phyloP scores from a whole-genome alignment of 2,888 invertebrate species.

The Acleris literana region DNA sequence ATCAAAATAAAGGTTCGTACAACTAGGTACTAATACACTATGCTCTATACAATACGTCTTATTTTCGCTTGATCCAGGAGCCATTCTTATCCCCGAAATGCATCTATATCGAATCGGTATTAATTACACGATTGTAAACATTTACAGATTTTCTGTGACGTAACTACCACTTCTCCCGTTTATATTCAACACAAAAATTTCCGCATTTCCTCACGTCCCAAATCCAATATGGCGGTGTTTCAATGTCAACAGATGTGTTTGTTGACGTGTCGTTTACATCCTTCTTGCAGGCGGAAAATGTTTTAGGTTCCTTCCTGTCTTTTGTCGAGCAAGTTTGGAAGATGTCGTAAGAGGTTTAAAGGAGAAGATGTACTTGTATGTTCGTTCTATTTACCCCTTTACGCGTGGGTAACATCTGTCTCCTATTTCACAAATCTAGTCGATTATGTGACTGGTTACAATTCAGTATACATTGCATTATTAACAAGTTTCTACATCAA shows the following conservation, averaged over 20 bases:
- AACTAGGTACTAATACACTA: too few relatives aligned
- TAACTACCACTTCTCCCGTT: neutral
- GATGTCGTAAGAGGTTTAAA: slow-evolving; percentile 8
- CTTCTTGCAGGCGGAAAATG: slow-evolving; percentile 7
- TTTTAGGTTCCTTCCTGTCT: slow-evolving; percentile 18
- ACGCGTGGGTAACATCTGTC: neutral
- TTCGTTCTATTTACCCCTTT: neutral
- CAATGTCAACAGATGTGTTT: slow-evolving; percentile 32
- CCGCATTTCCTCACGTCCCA: slow-evolving; percentile 11
- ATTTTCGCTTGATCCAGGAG: too few relatives aligned
- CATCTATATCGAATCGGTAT: too few relatives aligned
- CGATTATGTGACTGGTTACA: too few relatives aligned
- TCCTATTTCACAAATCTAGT: too few relatives aligned
- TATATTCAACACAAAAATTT: slow-evolving; percentile 9
- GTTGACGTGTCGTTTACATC: slow-evolving; percentile 21
- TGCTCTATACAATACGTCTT: too few relatives aligned
- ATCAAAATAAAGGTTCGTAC: too few relatives aligned
- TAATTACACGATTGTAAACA: too few relatives aligned
- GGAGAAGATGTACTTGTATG: neutral
- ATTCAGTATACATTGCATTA: too few relatives aligned
- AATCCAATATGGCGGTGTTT: slow-evolving; percentile 30
- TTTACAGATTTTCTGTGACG: too few relatives aligned
- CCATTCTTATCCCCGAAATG: too few relatives aligned
- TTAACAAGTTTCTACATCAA: too few relatives aligned
- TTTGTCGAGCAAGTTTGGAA: neutral